Evolutionary conservation across 2,113 vertebrate species (phyloP).

Genomic region (Petaurus breviceps): DNA sequence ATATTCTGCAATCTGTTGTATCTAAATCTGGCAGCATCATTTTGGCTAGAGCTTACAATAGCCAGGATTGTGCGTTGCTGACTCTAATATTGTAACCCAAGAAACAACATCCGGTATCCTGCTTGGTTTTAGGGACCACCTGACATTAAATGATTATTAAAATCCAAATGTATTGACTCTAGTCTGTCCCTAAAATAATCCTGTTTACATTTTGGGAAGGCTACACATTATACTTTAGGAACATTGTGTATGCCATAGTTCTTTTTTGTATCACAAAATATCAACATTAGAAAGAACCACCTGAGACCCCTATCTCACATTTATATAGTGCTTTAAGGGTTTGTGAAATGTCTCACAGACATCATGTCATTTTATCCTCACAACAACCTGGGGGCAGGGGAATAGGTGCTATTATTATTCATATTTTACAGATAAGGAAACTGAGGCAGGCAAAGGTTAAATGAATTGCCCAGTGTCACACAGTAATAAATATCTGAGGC

Average conservation of each 20-base stretch:
- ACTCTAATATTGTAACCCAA: conserved; percentile 31
- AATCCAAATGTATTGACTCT: conserved; percentile 21
- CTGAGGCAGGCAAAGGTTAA: neutral
- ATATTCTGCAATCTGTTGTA: conserved; percentile 50
- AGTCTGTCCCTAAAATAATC: neutral
- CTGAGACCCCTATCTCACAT: neutral
- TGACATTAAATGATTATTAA: conserved; percentile 25
- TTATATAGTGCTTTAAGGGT: neutral
- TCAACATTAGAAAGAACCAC: neutral
- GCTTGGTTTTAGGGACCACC: conserved; percentile 5
- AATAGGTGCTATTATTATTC: neutral
- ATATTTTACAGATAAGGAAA: neutral
- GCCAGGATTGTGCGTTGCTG: conserved; percentile 14
- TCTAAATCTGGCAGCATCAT: conserved; percentile 16
- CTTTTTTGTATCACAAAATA: neutral
- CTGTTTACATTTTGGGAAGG: neutral
- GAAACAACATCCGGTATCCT: conserved; percentile 53
- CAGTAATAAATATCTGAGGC: neutral
- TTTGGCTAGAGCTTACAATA: conserved; percentile 49
- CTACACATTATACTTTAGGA: conserved; percentile 15
- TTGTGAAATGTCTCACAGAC: neutral
- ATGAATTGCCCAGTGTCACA: neutral
- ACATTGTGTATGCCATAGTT: neutral
- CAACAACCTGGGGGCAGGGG: neutral
- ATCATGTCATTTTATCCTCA: neutral